Conservation (phyloP, 2,113 vertebrate genomes). For the Jaculus jaculus region DNA sequence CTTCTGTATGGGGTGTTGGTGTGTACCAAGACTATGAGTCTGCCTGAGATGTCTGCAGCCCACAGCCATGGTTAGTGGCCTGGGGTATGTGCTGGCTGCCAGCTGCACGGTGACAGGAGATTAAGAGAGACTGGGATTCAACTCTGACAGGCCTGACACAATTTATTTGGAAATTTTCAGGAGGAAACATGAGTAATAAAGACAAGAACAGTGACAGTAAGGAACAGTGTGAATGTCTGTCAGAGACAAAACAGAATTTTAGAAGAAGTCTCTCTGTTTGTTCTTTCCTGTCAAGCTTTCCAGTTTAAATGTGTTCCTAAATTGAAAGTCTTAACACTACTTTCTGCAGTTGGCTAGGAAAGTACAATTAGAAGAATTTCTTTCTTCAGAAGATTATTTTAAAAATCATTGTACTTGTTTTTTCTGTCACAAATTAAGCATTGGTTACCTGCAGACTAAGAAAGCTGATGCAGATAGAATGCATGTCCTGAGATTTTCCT, state of each 20-base stretch:
- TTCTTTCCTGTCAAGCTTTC: constrained; percentile 59
- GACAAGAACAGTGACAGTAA: constrained; percentile 73
- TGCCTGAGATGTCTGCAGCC: constrained; percentile 22
- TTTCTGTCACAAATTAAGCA: constrained; percentile 44
- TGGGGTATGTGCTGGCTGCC: neutral
- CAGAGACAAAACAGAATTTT: constrained; percentile 70
- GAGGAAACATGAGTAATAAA: constrained; percentile 75
- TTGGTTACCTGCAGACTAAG: constrained; percentile 22
- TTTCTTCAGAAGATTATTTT: constrained; percentile 44
- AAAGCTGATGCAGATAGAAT: neutral
- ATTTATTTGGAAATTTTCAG: constrained; percentile 72
- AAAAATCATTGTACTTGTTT: constrained; percentile 43
- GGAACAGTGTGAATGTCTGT: constrained; percentile 70
- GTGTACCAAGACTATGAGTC: neutral
- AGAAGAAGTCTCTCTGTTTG: constrained; percentile 61
- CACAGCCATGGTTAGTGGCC: neutral
- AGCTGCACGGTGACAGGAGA: constrained; percentile 41
- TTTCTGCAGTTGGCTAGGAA: constrained; percentile 43
- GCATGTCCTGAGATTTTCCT: constrained; percentile 38
- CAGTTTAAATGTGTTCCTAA: constrained; percentile 66
- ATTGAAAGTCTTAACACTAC: constrained; percentile 24
- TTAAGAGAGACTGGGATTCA: constrained; percentile 45
- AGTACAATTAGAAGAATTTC: constrained; percentile 58
- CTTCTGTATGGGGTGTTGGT: neutral
- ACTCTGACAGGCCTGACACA: constrained; percentile 67